phyloP scores from a whole-genome alignment of 1,140 invertebrate genomes.

The Lordiphosa mommai region DNA sequence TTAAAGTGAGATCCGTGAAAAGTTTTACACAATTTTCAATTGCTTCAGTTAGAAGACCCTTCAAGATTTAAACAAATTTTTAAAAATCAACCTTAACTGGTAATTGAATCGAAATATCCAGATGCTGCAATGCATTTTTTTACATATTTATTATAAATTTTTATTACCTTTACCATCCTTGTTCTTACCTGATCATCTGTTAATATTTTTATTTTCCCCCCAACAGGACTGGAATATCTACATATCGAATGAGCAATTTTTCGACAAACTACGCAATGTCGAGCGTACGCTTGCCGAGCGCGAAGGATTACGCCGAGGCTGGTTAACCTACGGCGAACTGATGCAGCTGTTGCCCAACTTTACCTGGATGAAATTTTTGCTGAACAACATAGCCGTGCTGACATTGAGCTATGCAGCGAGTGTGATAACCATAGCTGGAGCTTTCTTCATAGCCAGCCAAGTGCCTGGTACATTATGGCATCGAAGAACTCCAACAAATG shows the following conservation, averaged over 20 bases:
- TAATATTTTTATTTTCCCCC: constrained; percentile 11
- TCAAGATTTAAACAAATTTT: too few species aligned
- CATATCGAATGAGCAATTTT: constrained; percentile 86
- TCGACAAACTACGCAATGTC: constrained; percentile 84
- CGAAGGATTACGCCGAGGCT: constrained; percentile 87
- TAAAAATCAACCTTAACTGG: too few species aligned
- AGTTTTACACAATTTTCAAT: too few species aligned
- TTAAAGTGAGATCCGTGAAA: too few species aligned
- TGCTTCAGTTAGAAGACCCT: too few species aligned
- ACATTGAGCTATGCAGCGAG: constrained; percentile 87
- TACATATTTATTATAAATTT: too few species aligned
- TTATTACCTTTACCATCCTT: too few species aligned
- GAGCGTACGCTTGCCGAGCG: constrained; percentile 86
- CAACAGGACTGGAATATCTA: constrained; percentile 91
- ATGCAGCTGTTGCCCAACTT: constrained; percentile 82
- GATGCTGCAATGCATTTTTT: too few species aligned
- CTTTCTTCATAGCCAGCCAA: constrained; percentile 84
- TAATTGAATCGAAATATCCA: too few species aligned
- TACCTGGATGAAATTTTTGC: constrained; percentile 81
- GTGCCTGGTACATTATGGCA: constrained; percentile 81
- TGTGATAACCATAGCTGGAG: constrained; percentile 86
- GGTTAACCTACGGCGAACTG: constrained; percentile 93
- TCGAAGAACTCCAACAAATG: constrained; percentile 14
- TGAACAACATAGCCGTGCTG: constrained; percentile 85
- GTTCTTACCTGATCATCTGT: background rate